Percentiles rank a stretch among this genome's conserved stretches.
Conservation (phyloP, 2,888 invertebrate genomes). For the Lasioglossum morio region DNA sequence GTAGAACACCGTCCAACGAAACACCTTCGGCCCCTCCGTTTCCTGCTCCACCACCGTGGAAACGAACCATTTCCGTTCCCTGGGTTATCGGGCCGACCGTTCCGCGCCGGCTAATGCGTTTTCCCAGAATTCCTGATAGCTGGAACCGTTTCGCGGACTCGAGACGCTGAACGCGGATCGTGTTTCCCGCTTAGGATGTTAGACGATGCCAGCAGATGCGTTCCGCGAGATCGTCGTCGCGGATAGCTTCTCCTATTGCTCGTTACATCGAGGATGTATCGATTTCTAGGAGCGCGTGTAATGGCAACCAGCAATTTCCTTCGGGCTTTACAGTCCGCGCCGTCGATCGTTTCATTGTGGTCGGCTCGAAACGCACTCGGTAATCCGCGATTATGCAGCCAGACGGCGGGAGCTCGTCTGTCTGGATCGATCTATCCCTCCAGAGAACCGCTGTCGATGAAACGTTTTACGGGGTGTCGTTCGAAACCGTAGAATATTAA, state of each 20-base stretch:
- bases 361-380: constrained; percentile 14
- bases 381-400: constrained; percentile 51
- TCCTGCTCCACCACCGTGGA: constrained; percentile 31
- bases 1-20: not conserved
- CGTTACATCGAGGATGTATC: constrained; percentile 49
- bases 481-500: not conserved
- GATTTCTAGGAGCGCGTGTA: constrained; percentile 37
- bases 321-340: constrained; percentile 11
- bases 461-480: not conserved
- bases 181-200: constrained; percentile 23
- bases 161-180: constrained; percentile 3
- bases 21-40: not conserved
- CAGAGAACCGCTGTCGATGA: not conserved
- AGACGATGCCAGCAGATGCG: not conserved
- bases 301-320: constrained; percentile 37
- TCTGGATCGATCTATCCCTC: constrained; percentile 42
- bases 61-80: constrained; percentile 47
- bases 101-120: constrained; percentile 44
- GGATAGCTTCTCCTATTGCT: constrained; percentile 24
- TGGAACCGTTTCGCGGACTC: not conserved
- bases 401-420: constrained; percentile 21
- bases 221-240: constrained; percentile 32
- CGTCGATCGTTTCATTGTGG: constrained; percentile 35
- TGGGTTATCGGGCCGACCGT: constrained; percentile 35
- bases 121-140: constrained; percentile 47